Base-by-base conservation (phyloP, 2,797 vertebrate genomes). In the Tenualosa ilisha region DNA sequence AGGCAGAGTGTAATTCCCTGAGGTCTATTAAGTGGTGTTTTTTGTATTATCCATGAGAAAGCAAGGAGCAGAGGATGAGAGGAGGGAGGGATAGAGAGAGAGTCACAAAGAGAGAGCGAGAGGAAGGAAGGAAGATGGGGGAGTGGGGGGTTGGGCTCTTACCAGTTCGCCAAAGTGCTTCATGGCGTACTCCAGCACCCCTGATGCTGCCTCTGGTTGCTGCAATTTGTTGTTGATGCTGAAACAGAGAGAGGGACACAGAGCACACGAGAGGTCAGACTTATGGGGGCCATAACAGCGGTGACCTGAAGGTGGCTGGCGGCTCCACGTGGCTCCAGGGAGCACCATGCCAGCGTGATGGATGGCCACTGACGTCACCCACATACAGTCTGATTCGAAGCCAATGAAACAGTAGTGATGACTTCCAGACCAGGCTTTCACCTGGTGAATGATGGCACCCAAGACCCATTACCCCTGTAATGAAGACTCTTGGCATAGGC, bases 161-260 rank as follows among this genome's bases (percentile, higher is more conserved):
- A 99, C 98, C 97, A 99, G 93, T 89, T 99, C 98, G 61, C 98
- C 97, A 85, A 98, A 99, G 93, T 99, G 98, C 87, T 99, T 99
- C 98, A 99, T 99, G 92, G 98, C 98, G 1, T 99, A 99, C 84
- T 99, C 98, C 87, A 99, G 91, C 24, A 99, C 98, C 5, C 98
- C 98, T 0, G 98, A 96, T 4, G 98, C 98, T 0, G 98, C 98
- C 92, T 99, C 98, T 0, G 98, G 98, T 93, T 99, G 98, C 92
- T 99, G 98, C 22, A 99, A 95, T 91, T 99, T 99, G 89, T 99
- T 99, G 91, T 99, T 99, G 92, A 99, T 99, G 92, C 98, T 99
- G 94, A n/a, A 89, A 94, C 85, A 93, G 81, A 85, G 17, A 84
- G 2, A 86, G 6, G 72, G 1, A 88, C 26, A 85, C 3, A 83